Evolutionary conservation across 37 sponge, comb jelly and placozoan species (phyloP).

Genomic region (Crambe crambe): DNA sequence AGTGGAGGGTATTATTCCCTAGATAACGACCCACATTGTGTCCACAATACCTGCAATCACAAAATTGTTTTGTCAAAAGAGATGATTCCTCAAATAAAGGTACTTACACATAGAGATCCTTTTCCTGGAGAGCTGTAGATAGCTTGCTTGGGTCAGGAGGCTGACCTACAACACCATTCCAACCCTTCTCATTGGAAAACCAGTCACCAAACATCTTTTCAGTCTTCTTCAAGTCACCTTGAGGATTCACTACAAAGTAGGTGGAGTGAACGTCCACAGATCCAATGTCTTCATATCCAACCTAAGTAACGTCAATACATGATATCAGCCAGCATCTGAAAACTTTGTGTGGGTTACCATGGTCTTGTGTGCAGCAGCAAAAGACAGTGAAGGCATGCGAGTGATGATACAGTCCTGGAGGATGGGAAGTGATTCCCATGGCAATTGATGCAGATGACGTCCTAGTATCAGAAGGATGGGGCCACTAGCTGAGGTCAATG

Average conservation of each 20-base stretch:
- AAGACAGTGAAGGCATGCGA: slow-evolving; percentile 76
- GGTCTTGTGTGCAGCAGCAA: slow-evolving; percentile 49
- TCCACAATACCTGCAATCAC: slow-evolving; percentile 76
- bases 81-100: not conserved
- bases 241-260: slow-evolving; percentile 80
- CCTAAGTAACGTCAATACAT: not conserved
- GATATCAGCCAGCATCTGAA: not conserved
- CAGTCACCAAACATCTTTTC: slow-evolving; percentile 58
- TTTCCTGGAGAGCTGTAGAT: slow-evolving; percentile 32
- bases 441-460: slow-evolving; percentile 44
- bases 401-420: slow-evolving; percentile 44
- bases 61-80: not conserved
- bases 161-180: slow-evolving; percentile 65
- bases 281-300: not conserved
- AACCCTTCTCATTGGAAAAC: slow-evolving; percentile 58
- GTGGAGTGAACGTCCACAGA: slow-evolving; percentile 24
- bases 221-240: slow-evolving; percentile 62
- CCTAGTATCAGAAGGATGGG: slow-evolving; percentile 28
- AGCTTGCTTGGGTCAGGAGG: slow-evolving; percentile 39
- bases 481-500: not conserved
- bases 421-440: slow-evolving; percentile 60
- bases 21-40: slow-evolving; percentile 72
- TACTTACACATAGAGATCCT: slow-evolving; percentile 78
- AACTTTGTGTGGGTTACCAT: slow-evolving; percentile 11
- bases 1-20: slow-evolving; percentile 31